Conservation (phyloP, 2,797 vertebrate genomes). For the Hemitrygon akajei region DNA sequence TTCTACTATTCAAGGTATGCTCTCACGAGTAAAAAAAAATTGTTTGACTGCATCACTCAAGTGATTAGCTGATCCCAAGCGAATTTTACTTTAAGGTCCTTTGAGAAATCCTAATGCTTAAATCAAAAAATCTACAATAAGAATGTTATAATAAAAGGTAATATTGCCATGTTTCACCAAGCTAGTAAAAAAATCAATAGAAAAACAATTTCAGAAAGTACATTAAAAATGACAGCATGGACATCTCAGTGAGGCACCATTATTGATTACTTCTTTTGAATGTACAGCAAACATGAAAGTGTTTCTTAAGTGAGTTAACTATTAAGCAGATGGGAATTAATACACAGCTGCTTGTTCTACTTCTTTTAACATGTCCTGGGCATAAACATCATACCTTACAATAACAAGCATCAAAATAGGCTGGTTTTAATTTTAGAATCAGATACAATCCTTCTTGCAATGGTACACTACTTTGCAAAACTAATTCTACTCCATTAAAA, state of each 20-base stretch:
- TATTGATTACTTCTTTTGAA: neutral
- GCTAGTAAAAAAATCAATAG: neutral
- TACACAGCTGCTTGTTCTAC: neutral
- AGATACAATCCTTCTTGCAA: neutral
- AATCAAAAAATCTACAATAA: neutral
- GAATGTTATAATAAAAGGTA: neutral
- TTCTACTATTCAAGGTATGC: neutral
- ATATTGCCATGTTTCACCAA: neutral
- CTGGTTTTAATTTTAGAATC: neutral
- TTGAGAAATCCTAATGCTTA: conserved; percentile 19
- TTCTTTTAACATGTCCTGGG: neutral
- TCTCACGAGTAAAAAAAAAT: neutral
- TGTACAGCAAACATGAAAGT: neutral
- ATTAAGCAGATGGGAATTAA: neutral
- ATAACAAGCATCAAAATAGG: neutral
- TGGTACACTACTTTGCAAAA: neutral
- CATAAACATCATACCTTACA: neutral
- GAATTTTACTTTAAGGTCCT: neutral
- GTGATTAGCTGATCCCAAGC: neutral
- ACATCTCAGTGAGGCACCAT: neutral
- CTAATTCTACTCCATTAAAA: neutral
- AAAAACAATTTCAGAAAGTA: neutral
- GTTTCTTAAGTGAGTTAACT: neutral
- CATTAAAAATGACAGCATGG: neutral
- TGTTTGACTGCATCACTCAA: neutral